Conservation (phyloP, 1,140 invertebrate genomes). For the Leptinotarsa undecemlineata region DNA sequence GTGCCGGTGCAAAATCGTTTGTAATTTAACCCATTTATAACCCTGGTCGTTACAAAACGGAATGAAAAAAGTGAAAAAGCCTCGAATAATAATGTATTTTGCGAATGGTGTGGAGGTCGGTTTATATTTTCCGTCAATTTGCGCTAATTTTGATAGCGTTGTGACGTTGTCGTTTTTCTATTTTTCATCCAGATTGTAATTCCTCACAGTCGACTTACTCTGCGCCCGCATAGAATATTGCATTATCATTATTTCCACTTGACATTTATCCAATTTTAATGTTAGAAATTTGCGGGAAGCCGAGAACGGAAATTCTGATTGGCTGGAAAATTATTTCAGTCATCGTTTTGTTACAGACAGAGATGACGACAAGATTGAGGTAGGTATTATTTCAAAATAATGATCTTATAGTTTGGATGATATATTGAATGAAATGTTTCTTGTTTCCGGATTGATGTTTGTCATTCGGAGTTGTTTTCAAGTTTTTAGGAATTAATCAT, state of each 20-base stretch:
- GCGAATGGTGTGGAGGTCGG: conserved; percentile 43
- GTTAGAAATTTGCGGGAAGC: neutral
- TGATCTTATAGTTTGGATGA: too few species aligned
- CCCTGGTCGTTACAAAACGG: neutral
- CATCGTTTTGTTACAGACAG: too few species aligned
- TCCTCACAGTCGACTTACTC: conserved; percentile 48
- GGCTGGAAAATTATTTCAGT: too few species aligned
- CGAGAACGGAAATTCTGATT: neutral
- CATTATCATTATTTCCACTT: conserved; percentile 54
- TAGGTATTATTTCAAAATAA: too few species aligned
- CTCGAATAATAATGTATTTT: conserved; percentile 32
- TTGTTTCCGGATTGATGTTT: too few species aligned
- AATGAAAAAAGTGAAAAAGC: conserved; percentile 18
- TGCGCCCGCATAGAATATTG: conserved; percentile 46
- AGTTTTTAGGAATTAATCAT: too few species aligned
- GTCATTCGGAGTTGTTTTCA: too few species aligned
- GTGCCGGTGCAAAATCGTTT: neutral
- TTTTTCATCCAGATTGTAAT: conserved; percentile 54
- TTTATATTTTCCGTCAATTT: conserved; percentile 54
- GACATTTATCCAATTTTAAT: conserved; percentile 42
- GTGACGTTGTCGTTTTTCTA: conserved; percentile 50
- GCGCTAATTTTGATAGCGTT: conserved; percentile 54
- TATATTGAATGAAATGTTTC: too few species aligned
- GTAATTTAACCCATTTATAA: neutral
- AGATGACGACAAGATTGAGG: too few species aligned